Base-by-base conservation (phyloP, 2,888 invertebrate genomes). In the Fragum fragum region DNA sequence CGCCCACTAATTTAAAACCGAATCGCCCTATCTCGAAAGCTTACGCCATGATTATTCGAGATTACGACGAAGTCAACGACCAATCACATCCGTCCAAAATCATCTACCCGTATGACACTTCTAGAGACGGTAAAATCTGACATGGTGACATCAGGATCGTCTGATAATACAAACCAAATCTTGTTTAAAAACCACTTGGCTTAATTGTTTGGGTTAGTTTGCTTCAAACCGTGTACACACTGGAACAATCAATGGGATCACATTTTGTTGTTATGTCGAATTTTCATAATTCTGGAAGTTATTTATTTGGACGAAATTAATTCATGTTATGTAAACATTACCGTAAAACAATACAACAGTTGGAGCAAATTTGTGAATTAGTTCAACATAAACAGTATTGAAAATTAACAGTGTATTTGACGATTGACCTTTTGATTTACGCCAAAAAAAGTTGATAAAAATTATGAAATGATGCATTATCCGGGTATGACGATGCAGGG, bases 401-500 rank as follows among this genome's bases (percentile, higher is more conserved):
- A 75, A 79, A 76, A 77, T 57, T 63, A 76, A 76, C 39, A 75
- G 26, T 55, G 36, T 73, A 72, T 28, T 29, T 57, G 73, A 76
- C 74, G 72, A 78, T 80, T 77, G 79, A 77, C 73, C 29, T 32
- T 16, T 61, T 61, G 28, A 32, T 61, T 16, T 9, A 5, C 23
- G 1, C 11, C 32, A n/a, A 32, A 61, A 61, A 21, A 26, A 61
- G 57, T 59, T 61, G 26, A 61, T 18, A 28, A 32, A 36, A 61
- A 61, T 32, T 71, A 79, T 82, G 78, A n/a, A 72, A 80, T 74
- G 75, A 85, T 85, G 85, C 84, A 85, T 74, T 81, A 85, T 42
- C 75, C 80, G 16, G 63, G 68, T 28, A 47, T 72, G 55, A 74
- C 79, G 28, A 90, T 90, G 90, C 89, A 90, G 74, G 83, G 86